Evolutionary conservation across 2,797 vertebrate genomes (phyloP).

Genomic region (Falco peregrinus): DNA sequence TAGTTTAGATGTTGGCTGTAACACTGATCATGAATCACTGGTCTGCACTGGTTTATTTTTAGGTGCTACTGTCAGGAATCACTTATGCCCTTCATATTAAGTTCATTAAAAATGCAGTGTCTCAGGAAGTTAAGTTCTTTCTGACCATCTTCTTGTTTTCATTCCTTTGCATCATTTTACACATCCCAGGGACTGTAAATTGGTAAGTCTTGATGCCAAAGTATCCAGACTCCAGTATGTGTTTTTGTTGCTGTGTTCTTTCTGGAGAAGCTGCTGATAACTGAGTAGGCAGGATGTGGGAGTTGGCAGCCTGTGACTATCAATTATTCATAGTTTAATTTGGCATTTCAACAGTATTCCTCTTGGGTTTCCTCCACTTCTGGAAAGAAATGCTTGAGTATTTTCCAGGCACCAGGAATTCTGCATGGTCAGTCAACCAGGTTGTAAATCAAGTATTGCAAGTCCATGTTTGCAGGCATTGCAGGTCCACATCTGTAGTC

Average conservation of each 20-base stretch:
- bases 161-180: neutral
- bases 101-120: neutral
- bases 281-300: neutral
- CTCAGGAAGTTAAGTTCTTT: neutral
- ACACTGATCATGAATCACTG: neutral
- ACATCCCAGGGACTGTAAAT: neutral
- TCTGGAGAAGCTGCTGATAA: neutral
- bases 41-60: neutral
- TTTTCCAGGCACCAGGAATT: neutral
- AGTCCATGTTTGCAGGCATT: neutral
- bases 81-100: neutral
- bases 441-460: neutral
- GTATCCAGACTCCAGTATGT: neutral
- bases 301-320: neutral
- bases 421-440: neutral
- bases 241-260: neutral
- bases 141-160: neutral
- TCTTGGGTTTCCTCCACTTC: neutral
- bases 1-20: neutral
- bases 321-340: slow-evolving; percentile 21
- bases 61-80: neutral
- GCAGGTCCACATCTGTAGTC: neutral
- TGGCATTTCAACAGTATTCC: neutral
- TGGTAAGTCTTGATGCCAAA: neutral
- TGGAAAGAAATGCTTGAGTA: neutral